These are phyloP conservation scores for Acleris laterana DNA, from an alignment of 2,888 invertebrate genomes.

Conservation along the genomic window DNA sequence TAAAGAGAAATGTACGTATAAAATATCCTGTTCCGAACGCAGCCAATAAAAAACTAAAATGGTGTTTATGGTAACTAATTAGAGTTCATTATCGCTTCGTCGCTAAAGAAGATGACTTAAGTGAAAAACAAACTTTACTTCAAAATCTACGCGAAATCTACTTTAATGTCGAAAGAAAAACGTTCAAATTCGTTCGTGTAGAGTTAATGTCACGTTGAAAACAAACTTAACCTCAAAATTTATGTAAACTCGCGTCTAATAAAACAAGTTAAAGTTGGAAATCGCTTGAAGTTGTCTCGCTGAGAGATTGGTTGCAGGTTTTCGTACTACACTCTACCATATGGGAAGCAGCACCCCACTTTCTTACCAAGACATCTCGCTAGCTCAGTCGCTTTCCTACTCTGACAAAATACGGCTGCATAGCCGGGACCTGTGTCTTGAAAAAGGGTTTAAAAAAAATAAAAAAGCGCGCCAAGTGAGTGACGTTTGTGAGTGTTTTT, in stretches of 20 bases:
- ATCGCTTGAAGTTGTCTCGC: neutral
- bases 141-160: neutral
- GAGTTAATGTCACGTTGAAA: constrained; percentile 16
- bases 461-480: constrained; percentile 46
- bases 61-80: constrained; percentile 36
- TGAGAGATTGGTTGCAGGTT: constrained; percentile 36
- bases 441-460: constrained; percentile 40
- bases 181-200: constrained; percentile 10
- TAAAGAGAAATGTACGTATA: constrained; percentile 53
- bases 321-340: constrained; percentile 41
- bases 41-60: constrained; percentile 26
- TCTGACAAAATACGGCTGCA: constrained; percentile 16
- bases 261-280: neutral
- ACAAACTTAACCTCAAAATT: constrained; percentile 12
- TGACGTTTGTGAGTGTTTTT: constrained; percentile 50
- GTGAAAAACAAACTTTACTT: constrained; percentile 42
- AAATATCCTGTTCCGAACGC: constrained; percentile 49
- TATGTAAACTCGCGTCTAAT: neutral
- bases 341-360: constrained; percentile 65
- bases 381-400: constrained; percentile 46
- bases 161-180: constrained; percentile 22
- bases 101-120: constrained; percentile 36
- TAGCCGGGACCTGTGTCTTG: constrained; percentile 8
- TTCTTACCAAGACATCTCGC: constrained; percentile 57
- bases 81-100: constrained; percentile 42